Conservation (phyloP, 2,888 invertebrate genomes). For the Tinea pellionella region DNA sequence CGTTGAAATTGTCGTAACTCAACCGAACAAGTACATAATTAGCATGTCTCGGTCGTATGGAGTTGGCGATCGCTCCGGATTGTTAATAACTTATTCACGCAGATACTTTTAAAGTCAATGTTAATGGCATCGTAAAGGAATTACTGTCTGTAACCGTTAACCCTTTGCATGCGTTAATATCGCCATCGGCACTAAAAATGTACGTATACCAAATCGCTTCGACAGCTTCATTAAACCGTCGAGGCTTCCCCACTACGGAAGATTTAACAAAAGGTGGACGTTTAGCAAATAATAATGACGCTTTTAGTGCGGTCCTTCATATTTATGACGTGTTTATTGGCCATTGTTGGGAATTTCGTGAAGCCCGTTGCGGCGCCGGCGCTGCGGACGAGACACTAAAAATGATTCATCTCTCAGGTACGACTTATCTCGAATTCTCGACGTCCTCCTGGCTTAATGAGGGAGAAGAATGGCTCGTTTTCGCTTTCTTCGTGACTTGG, state of each 20-base stretch:
- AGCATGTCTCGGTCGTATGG: constrained; percentile 32
- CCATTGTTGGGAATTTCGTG: constrained; percentile 46
- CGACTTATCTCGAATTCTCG: constrained; percentile 39
- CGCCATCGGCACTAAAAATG: constrained; percentile 11
- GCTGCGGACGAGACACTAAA: constrained; percentile 44
- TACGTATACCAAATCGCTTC: constrained; percentile 32
- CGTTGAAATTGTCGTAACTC: constrained; percentile 27
- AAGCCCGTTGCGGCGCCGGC: constrained; percentile 25
- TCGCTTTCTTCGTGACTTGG: constrained; percentile 21
- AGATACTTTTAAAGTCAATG: constrained; percentile 18
- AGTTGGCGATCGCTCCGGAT: constrained; percentile 19
- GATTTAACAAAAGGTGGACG: constrained; percentile 58
- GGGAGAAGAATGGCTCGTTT: constrained; percentile 31
- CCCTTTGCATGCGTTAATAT: constrained; percentile 13
- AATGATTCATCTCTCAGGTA: constrained; percentile 48
- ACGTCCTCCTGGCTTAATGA: constrained; percentile 49
- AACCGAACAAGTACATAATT: constrained; percentile 32
- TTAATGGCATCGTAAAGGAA: constrained; percentile 24
- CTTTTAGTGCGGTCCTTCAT: constrained; percentile 60
- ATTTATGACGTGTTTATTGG: constrained; percentile 66
- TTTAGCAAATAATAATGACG: constrained; percentile 57
- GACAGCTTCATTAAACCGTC: constrained; percentile 42
- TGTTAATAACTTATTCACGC: constrained; percentile 19
- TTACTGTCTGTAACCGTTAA: constrained; percentile 17
- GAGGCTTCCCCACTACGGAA: constrained; percentile 16